Base-by-base conservation (phyloP, 2,888 invertebrate genomes). In the Eristalis pertinax region DNA sequence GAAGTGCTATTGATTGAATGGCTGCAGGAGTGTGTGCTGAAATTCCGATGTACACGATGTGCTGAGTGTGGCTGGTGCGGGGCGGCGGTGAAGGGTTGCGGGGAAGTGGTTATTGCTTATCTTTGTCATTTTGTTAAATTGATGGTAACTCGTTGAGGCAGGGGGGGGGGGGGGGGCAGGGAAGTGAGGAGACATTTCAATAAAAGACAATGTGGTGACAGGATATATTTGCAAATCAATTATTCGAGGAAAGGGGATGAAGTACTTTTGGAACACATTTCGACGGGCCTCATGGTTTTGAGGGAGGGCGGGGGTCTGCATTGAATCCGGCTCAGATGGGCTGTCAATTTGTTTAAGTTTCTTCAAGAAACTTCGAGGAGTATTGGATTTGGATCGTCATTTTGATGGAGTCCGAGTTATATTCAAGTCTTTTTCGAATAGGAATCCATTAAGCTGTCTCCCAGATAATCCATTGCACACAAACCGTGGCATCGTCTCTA, bases 1-100 rank as follows among this genome's bases (percentile, higher is more conserved):
- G 50, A 69, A 58, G 72, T 79, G 72, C 38, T 73, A 72, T 87
- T 79, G 84, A 84, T 84, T 84, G 68, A 87, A 87, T 77, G 32
- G 32, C 1, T 32, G 32, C 8, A 56, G 29, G 35, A 76, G 73
- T 78, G 58, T 74, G 58, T 80, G 64, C 64, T 73, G 35, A 80
- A 67, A 50, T 73, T 67, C 8, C 63, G n/a, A 26, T 26, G 32
- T 15, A 32, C 19, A 35, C n/a, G 29, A 63, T 32, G 63, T 35
- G 60, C 11, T 15, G n/a, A 19, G 43, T 15, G 43, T 50, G 7
- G n/a, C n/a, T 4, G 43, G n/a, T n/a, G 43, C 2, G 13, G 43
- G 32, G 32, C 1, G 15, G 19, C 7, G n/a, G 19, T 2, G 50
- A 50, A 19, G 50, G 50, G 50, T 50, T 50, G 50, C 50, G 19